A percentile compares a stretch with the other conserved stretches of the same genome.
These are phyloP conservation scores for Scolopax rusticola DNA, from an alignment of 2,797 vertebrate species.

Conservation along the genomic window DNA sequence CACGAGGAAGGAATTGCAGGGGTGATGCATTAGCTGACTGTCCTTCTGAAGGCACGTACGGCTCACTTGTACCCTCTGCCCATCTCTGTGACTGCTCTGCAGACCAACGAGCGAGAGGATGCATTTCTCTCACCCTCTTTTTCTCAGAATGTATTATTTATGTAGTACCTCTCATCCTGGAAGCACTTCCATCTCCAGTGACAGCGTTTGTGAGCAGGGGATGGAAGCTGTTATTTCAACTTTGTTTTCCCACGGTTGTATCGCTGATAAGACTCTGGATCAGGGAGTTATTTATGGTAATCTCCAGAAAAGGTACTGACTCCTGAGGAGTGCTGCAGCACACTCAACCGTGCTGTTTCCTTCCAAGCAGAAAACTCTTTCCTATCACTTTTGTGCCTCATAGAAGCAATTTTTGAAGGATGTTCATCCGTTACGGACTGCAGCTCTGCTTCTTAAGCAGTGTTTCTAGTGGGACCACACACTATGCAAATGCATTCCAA, in stretches of 20 bases:
- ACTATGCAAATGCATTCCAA: neutral
- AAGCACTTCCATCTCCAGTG: neutral
- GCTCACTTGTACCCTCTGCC: neutral
- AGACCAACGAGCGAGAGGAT: neutral
- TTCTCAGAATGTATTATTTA: constrained; percentile 8
- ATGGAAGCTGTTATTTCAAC: constrained; percentile 30
- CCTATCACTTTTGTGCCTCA: neutral
- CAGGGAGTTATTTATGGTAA: neutral
- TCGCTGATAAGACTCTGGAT: neutral
- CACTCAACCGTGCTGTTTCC: neutral
- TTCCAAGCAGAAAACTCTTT: constrained; percentile 50
- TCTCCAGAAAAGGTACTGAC: neutral
- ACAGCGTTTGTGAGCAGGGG: neutral
- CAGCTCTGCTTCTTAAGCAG: neutral
- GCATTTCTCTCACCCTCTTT: neutral
- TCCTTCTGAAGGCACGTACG: neutral
- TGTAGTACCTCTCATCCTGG: neutral
- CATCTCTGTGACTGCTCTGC: neutral
- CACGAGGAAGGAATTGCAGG: neutral
- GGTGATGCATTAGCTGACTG: neutral
- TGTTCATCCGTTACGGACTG: neutral
- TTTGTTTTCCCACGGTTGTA: neutral
- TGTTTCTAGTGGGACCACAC: neutral
- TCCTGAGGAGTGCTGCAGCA: neutral
- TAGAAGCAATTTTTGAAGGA: constrained; percentile 13